A percentile compares a stretch with the other conserved stretches of the same genome.
These are phyloP conservation scores for Apamea crenata DNA, from an alignment of 2,888 invertebrate species.

Conservation along the genomic window DNA sequence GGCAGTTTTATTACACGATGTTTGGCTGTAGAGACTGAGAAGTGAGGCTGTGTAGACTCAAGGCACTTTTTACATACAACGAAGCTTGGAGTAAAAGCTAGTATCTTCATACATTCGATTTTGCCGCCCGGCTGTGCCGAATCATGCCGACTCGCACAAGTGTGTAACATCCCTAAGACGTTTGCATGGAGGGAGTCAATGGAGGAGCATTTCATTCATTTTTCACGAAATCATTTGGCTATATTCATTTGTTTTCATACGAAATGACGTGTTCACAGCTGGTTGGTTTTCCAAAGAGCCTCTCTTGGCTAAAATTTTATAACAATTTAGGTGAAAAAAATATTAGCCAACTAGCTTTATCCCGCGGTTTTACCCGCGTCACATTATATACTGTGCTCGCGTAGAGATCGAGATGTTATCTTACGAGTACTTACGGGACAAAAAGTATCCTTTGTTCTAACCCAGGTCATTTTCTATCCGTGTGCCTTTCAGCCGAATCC, in stretches of 20 bases:
- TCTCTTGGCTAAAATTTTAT: background rate
- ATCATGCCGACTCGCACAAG: background rate
- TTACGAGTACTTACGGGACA: background rate
- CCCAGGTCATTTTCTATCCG: background rate
- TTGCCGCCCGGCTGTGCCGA: no score
- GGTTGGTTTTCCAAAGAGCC: background rate
- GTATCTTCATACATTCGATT: background rate
- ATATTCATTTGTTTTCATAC: conserved; percentile 15
- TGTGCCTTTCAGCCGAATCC: background rate
- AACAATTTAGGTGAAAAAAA: background rate
- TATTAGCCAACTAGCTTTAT: background rate
- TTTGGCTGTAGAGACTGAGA: no score
- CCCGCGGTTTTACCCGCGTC: background rate
- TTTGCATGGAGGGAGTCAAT: background rate
- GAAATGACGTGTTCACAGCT: conserved; percentile 11
- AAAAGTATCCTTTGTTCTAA: no score
- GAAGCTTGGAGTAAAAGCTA: no score
- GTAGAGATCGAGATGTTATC: background rate
- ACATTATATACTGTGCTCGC: background rate
- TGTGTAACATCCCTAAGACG: background rate
- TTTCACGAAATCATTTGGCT: conserved; percentile 37
- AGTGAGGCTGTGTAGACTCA: no score
- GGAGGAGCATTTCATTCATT: conserved; percentile 23
- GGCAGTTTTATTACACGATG: no score
- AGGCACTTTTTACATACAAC: no score